These are phyloP conservation scores for Pelobates fuscus DNA, from an alignment of 2,113 vertebrate genomes.

Conservation along the genomic window DNA sequence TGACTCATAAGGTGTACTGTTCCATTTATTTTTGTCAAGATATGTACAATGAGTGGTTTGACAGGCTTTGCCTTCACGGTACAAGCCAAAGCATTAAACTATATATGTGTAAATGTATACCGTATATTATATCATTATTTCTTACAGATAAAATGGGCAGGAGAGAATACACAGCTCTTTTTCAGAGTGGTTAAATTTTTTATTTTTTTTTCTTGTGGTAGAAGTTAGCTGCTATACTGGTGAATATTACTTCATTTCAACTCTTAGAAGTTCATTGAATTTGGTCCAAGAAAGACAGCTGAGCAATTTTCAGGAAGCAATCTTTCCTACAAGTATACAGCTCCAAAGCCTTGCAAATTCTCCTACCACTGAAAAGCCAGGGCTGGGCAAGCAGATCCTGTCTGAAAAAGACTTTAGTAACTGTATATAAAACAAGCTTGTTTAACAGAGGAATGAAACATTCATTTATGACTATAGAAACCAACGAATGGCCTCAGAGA, in stretches of 20 bases:
- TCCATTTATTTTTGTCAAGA: conserved; percentile 63
- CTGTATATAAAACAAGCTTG: conserved; percentile 46
- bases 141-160: conserved; percentile 19
- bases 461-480: conserved; percentile 54
- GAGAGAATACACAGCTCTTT: conserved; percentile 2
- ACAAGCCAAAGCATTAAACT: conserved; percentile 48
- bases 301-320: conserved; percentile 72
- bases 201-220: conserved; percentile 60
- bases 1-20: conserved; percentile 58
- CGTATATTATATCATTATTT: too few species aligned
- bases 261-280: conserved; percentile 65
- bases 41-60: conserved; percentile 57
- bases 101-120: conserved; percentile 30
- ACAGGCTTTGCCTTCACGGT: conserved; percentile 56
- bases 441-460: conserved; percentile 40
- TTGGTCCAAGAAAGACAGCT: conserved; percentile 71
- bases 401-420: conserved; percentile 48
- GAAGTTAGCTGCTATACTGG: conserved; percentile 64
- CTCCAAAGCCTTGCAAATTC: conserved; percentile 64
- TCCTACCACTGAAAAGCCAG: conserved; percentile 59
- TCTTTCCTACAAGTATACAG: conserved; percentile 68
- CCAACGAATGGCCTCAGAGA: conserved; percentile 50
- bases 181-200: conserved; percentile 12
- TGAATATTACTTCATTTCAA: conserved; percentile 66
- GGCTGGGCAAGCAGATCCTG: conserved; percentile 50